Evolutionary conservation across 2,113 vertebrate genomes (phyloP).

Genomic region (Isichthys henryi): DNA sequence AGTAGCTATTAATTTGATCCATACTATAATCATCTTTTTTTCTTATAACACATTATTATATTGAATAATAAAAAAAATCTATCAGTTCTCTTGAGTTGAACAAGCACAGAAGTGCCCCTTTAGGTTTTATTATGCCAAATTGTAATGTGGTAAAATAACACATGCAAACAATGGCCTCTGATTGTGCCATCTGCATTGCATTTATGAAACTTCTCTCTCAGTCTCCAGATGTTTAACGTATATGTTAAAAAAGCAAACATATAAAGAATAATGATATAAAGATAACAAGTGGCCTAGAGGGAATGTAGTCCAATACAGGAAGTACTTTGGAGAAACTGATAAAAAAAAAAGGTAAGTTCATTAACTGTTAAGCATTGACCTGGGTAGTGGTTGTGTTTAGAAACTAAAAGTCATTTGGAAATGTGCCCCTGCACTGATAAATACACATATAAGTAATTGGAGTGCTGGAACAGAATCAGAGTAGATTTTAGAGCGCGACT

Average conservation of each 20-base stretch:
- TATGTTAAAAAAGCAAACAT: neutral
- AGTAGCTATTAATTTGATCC: neutral
- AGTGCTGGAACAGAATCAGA: neutral
- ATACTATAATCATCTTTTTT: neutral
- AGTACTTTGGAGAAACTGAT: neutral
- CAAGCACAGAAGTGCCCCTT: neutral
- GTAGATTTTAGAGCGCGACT: neutral
- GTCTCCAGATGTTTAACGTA: neutral
- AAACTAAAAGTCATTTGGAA: neutral
- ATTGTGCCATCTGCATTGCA: neutral
- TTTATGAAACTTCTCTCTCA: neutral
- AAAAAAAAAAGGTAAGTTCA: neutral
- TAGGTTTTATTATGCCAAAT: neutral
- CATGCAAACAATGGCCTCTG: neutral
- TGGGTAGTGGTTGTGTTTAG: neutral
- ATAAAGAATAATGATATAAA: neutral
- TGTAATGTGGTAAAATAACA: neutral
- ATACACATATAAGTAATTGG: neutral
- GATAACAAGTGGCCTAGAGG: neutral
- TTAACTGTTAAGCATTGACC: neutral
- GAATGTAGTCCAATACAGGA: neutral
- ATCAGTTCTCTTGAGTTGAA: neutral
- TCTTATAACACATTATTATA: neutral
- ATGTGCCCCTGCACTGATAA: neutral
- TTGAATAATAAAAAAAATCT: neutral